Evolutionary conservation across 2,113 vertebrate species (phyloP).

Genomic region (Thryonomys swinderianus): DNA sequence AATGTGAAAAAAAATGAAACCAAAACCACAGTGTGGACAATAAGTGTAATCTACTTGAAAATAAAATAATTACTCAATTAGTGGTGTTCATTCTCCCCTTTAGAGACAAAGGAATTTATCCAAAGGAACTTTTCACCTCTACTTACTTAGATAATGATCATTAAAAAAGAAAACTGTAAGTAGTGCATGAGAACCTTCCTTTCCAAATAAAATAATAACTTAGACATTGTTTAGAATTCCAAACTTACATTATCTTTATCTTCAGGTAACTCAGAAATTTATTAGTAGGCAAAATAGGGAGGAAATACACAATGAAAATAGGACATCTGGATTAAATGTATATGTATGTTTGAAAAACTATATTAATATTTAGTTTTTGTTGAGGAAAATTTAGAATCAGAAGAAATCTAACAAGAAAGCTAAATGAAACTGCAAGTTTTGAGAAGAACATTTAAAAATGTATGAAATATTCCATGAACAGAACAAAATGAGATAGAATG

Average conservation of each 20-base stretch:
- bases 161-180: background rate
- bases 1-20: background rate
- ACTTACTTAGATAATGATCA: background rate
- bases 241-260: background rate
- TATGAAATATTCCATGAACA: background rate
- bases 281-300: background rate
- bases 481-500: background rate
- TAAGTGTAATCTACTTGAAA: background rate
- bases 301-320: background rate
- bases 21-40: background rate
- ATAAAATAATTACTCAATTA: background rate
- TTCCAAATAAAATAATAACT: background rate
- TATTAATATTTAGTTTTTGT: background rate
- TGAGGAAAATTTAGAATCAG: background rate
- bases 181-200: background rate
- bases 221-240: background rate
- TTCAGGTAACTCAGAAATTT: background rate
- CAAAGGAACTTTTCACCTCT: background rate
- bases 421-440: background rate
- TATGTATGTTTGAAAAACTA: background rate
- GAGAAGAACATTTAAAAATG: background rate
- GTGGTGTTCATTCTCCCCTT: background rate
- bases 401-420: background rate
- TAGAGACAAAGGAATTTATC: background rate
- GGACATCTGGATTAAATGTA: background rate